Evolutionary conservation across 1,140 invertebrate genomes (phyloP), one percentile per base, ranked within the genome.

Genomic region (Gryllus bimaculatus): DNA sequence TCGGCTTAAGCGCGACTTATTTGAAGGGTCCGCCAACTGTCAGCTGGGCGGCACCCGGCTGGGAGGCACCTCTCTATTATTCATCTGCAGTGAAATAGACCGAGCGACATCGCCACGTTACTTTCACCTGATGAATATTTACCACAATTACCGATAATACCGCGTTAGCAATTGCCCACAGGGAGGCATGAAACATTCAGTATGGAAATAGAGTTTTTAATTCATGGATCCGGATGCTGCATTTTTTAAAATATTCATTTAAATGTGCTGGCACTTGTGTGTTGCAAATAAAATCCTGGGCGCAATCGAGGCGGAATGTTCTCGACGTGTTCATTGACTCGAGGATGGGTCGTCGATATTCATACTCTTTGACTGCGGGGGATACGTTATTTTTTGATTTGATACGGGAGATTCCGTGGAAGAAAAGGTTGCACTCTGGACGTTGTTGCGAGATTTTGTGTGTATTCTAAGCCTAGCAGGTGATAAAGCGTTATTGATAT

Each of bases 191-290:
- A 13, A 66, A 66, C 10, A 66, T 66, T 66, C 54, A 66, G 18
- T 66, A 66, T 66, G 54, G 54, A 66, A 66, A 66, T 66, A 66
- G 18, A 66, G 54, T 66, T 66, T 66, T 66, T 66, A 66, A 66
- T 66, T 10, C 54, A 66, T 66, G 54, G 54, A 66, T 10, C 18
- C 54, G 54, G 18, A 66, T 18, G 54, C 54, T 66, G 54, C 10
- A 13, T 66, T 66, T 66, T 66, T 66, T 66, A 18, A 66, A 66
- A 66, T 66, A 66, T 66, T 66, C 54, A 66, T 66, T 18, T 18
- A 18, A 66, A 66, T 66, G 54, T 66, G 10, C 18, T 10, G 54
- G 10, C 10, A 10, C 54, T 66, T 18, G 54, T 10, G 18, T 66
- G 54, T 66, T 66, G 54, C 54, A 18, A 66, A 66, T 66, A 18